Evolutionary conservation across 2,113 vertebrate species (phyloP), one percentile per base, ranked within the genome.

Genomic region (Microtus oregoni): DNA sequence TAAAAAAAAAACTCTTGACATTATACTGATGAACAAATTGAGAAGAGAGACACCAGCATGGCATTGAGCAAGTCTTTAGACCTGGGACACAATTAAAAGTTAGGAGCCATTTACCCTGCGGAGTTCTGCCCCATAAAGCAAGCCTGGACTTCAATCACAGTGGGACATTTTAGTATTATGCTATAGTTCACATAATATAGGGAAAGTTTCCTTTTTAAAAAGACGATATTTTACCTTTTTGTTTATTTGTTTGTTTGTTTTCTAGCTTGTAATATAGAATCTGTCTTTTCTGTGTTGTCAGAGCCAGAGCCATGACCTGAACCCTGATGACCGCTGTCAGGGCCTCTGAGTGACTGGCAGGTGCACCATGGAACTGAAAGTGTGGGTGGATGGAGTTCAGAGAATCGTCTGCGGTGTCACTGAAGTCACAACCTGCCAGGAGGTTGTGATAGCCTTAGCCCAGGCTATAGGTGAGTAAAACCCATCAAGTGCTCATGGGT

Each of bases 341-440:
- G 98, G 97, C 97, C 95, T 89, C 96, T 94, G 96, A 94, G 91
- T 98, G 96, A 98, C 95, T 65, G 76, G 92, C 96, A 88, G 87
- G 85, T 92, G 92, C 97, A 99, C 98, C 98, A 99, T 99, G 99
- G 99, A 99, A 98, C 99, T 99, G 90, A 99, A 99, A 98, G 99
- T 99, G 96, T 99, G 99, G 99, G 99, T 99, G 94, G 99, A 99
- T 95, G 99, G 99, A 98, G 99, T 99, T 92, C 99, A 99, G 98
- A 99, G 99, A 93, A 99, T 99, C 5, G 99, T 99, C 75, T 99
- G 99, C 47, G 99, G 99, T 12, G 99, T 99, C 98, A 99, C 99
- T 0, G 99, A 99, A 98, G 99, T 99, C 95, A 99, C 99, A 85
- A 99, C 99, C 63, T 99, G 99, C 99, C 99, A 99, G 97, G 99